Conservation (phyloP, 2,797 vertebrate genomes). For the Iguana delicatissima region DNA sequence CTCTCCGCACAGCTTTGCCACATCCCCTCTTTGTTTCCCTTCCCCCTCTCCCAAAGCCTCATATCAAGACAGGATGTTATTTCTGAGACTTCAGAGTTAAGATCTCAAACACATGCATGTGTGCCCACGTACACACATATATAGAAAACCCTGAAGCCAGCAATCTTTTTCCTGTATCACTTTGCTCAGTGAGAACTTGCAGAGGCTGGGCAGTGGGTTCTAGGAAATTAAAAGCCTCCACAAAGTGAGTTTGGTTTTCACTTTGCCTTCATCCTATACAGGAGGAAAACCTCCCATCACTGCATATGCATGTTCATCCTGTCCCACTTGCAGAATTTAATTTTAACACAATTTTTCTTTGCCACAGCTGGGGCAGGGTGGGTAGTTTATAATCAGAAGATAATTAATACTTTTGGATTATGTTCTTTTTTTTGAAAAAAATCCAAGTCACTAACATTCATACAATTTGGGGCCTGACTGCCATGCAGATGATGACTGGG, state of each 20-base stretch:
- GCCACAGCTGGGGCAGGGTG: too few relatives aligned
- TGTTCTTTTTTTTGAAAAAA: background rate
- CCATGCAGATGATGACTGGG: background rate
- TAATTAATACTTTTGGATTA: background rate
- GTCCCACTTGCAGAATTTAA: background rate
- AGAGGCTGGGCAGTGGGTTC: slow-evolving; percentile 10
- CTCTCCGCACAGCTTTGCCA: slow-evolving; percentile 12
- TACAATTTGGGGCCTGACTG: background rate
- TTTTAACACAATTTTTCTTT: background rate
- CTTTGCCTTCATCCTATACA: background rate
- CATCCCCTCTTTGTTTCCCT: background rate
- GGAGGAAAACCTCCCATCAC: background rate
- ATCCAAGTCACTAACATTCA: background rate
- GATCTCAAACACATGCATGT: slow-evolving; percentile 8
- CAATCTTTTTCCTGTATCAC: slow-evolving; percentile 62
- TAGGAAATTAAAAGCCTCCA: slow-evolving; percentile 14
- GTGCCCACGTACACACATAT: background rate
- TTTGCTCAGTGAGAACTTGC: slow-evolving; percentile 2
- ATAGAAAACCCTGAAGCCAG: slow-evolving; percentile 51
- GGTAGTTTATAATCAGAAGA: background rate
- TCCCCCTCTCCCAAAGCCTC: slow-evolving; percentile 12
- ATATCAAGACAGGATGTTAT: slow-evolving; percentile 49
- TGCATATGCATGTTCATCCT: background rate
- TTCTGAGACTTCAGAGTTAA: slow-evolving; percentile 51
- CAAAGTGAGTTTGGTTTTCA: background rate